Base-by-base conservation (phyloP, 2,888 invertebrate genomes). In the Himalopsyche tibetana region DNA sequence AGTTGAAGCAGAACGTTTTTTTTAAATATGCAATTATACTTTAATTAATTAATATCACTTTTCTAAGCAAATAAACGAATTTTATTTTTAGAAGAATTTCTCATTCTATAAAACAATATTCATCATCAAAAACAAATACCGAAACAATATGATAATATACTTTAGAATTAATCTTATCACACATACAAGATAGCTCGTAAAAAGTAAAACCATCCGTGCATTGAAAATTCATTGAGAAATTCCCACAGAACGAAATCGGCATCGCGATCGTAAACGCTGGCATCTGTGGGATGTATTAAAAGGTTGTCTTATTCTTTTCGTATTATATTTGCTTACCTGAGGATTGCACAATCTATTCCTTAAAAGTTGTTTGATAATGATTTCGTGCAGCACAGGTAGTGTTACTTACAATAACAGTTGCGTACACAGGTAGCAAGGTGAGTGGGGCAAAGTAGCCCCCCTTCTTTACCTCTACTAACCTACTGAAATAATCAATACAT, bases 211-310 rank as follows among this genome's bases (percentile, higher is more conserved):
- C 82, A 80, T n/a, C 38, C 82, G 85, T 82, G 85, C 85, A 82
- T 85, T 85, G 82, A 79, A 42, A 74, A 74, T 79, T 83, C 69
- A 42, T 83, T 83, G 28, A 69, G 69, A 69, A 28, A 69, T 74
- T 74, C 74, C 74, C 74, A 74, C 74, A 74, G 74, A 36, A 38
- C 74, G 38, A 74, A 74, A 36, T 74, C 36, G 11, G 17, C 74
- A 5, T 74, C 74, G 74, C 36, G 82, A 82, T 56, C 36, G 74
- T 15, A n/a, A 69, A 69, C 19, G 74, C 63, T 69, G 69, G 28
- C 83, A 83, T 83, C 83, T 83, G 83, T 83, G 40, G 12, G 69
- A 69, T 74, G 83, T 42, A 83, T 69, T 74, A 38, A 74, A 83
- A 83, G 83, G 83, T 83, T 28, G 40, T 82, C 19, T 40, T 19